These are phyloP conservation scores for Pharmacophagus antenor DNA, from an alignment of 2,888 invertebrate species.

Conservation along the genomic window DNA sequence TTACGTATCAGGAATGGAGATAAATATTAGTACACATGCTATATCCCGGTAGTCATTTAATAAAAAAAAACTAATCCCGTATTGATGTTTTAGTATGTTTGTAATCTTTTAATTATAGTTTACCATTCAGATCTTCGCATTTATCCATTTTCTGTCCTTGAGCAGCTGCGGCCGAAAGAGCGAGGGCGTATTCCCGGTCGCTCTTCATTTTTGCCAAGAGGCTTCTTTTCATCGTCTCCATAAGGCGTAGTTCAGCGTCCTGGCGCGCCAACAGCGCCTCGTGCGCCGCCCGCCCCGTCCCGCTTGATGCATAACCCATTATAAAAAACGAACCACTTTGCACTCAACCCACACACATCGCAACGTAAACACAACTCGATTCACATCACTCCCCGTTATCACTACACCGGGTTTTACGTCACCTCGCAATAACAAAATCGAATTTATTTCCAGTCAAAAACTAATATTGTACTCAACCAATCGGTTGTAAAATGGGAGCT, in stretches of 20 bases:
- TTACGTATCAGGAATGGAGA: slow-evolving; percentile 14
- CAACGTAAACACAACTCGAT: slow-evolving; percentile 72
- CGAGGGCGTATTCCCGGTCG: slow-evolving; percentile 94
- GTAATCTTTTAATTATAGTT: slow-evolving; percentile 33
- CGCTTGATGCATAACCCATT: slow-evolving; percentile 93
- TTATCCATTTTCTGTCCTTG: slow-evolving; percentile 93
- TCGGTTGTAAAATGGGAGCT: slow-evolving; percentile 33
- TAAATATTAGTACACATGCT: slow-evolving; percentile 1
- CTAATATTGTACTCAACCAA: slow-evolving; percentile 39
- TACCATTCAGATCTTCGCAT: slow-evolving; percentile 86
- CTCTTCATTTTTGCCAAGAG: slow-evolving; percentile 93
- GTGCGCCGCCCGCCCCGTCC: slow-evolving; percentile 93
- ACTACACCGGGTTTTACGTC: slow-evolving; percentile 60
- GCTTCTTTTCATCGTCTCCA: slow-evolving; percentile 95
- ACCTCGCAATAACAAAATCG: slow-evolving; percentile 45
- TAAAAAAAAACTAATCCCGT: not conserved
- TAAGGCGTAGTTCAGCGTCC: slow-evolving; percentile 94
- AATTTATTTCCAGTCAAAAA: slow-evolving; percentile 45
- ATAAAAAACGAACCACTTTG: slow-evolving; percentile 50
- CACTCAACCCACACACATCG: slow-evolving; percentile 62
- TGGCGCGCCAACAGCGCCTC: slow-evolving; percentile 94
- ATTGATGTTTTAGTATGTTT: not conserved
- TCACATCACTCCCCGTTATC: slow-evolving; percentile 72
- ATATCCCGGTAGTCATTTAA: not conserved
- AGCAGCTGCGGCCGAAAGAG: slow-evolving; percentile 88